phyloP scores from a whole-genome alignment of 2,888 invertebrate genomes.

The Caprella mutica region DNA sequence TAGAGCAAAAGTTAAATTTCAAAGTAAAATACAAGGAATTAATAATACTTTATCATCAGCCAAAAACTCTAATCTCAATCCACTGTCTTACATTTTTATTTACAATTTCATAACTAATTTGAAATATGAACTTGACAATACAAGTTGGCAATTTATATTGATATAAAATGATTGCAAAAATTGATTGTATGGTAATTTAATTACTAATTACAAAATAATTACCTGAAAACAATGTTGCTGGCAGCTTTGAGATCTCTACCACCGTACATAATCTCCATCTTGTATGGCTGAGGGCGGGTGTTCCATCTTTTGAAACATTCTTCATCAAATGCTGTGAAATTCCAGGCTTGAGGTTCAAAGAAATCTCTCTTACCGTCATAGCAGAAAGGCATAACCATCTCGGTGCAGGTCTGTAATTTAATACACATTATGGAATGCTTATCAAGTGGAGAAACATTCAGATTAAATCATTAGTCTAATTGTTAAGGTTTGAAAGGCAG shows the following conservation, averaged over 20 bases:
- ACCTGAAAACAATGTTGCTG: constrained; percentile 51
- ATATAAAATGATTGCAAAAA: no score
- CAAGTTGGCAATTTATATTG: no score
- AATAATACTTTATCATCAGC: no score
- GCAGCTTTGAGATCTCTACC: constrained; percentile 56
- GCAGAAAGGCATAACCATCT: constrained; percentile 95
- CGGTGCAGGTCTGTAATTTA: constrained; percentile 65
- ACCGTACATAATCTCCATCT: constrained; percentile 66
- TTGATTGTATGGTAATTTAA: no score
- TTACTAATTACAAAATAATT: no score
- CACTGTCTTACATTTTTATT: no score
- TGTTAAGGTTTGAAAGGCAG: no score
- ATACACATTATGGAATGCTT: not conserved
- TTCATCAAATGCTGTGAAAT: constrained; percentile 53
- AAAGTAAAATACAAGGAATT: no score
- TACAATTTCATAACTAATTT: no score
- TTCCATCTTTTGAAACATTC: constrained; percentile 59
- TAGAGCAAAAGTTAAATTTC: no score
- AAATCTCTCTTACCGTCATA: constrained; percentile 62
- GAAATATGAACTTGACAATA: no score
- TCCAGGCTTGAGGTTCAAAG: constrained; percentile 67
- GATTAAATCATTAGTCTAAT: not conserved
- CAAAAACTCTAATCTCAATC: no score
- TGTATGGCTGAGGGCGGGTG: constrained; percentile 54
- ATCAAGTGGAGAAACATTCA: not conserved